Percentiles rank a stretch among this genome's conserved stretches.
Evolutionary conservation across 2,888 invertebrate genomes (phyloP).

Genomic region (Cryptus armator): DNA sequence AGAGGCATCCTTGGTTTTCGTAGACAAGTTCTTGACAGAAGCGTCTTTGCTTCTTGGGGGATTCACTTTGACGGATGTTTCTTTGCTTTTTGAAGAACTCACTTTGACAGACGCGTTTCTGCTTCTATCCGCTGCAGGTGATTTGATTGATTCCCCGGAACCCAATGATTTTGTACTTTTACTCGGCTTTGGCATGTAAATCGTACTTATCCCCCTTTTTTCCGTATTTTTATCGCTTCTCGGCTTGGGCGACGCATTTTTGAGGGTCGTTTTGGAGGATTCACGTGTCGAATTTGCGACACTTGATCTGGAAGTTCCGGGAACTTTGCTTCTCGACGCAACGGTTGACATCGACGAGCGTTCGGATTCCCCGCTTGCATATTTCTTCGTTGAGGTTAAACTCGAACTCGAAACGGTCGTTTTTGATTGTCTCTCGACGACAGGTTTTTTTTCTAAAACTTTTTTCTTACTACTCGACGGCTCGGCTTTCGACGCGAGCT

Average conservation of each 20-base stretch:
- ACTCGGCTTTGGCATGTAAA: slow-evolving; percentile 77
- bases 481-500: slow-evolving; percentile 3
- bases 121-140: not conserved
- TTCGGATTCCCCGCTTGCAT: slow-evolving; percentile 30
- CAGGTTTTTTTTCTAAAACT: slow-evolving; percentile 12
- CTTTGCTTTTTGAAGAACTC: not conserved
- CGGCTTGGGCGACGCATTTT: slow-evolving; percentile 19
- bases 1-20: slow-evolving; percentile 43
- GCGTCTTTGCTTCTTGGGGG: not conserved
- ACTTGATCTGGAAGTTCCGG: slow-evolving; percentile 13
- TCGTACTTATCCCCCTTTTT: slow-evolving; percentile 79
- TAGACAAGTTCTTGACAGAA: slow-evolving; percentile 24
- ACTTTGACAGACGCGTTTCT: slow-evolving; percentile 6
- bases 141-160: not conserved
- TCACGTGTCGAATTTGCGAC: not conserved
- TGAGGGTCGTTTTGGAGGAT: not conserved
- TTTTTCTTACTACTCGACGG: slow-evolving; percentile 30
- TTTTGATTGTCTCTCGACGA: slow-evolving; percentile 20
- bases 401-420: slow-evolving; percentile 9
- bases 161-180: slow-evolving; percentile 8
- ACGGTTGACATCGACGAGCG: not conserved
- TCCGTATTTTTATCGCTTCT: slow-evolving; percentile 61
- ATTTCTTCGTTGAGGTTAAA: not conserved
- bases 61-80: not conserved
- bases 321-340: slow-evolving; percentile 25